These are phyloP conservation scores for Amazona guildingii DNA, from an alignment of 2,113 vertebrate genomes.

Conservation along the genomic window DNA sequence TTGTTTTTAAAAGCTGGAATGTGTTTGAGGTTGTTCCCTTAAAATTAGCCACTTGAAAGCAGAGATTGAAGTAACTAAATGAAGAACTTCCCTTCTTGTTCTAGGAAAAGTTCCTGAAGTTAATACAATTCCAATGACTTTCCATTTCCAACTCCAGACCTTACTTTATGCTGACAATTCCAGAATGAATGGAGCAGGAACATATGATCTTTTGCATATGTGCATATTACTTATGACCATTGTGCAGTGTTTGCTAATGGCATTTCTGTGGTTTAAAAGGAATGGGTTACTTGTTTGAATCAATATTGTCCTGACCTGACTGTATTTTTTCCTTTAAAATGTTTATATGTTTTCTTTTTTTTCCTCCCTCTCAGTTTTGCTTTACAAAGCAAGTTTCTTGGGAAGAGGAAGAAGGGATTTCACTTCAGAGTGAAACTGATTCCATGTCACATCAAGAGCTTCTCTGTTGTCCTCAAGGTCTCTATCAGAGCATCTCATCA, in stretches of 20 bases:
- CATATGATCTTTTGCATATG: not conserved
- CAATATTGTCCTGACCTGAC: not conserved
- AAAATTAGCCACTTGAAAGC: not conserved
- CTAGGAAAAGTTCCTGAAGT: not conserved
- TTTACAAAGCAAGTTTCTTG: not conserved
- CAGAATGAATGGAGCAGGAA: not conserved
- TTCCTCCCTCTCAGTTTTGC: not conserved
- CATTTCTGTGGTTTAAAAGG: not conserved
- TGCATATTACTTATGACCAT: not conserved
- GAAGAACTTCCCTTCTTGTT: not conserved
- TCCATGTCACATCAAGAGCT: fast-evolving
- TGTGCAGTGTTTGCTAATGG: not conserved
- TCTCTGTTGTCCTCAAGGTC: not conserved
- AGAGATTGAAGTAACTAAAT: not conserved
- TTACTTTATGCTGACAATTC: not conserved
- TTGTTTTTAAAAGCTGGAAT: not conserved
- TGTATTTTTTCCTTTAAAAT: not conserved
- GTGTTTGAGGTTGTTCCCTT: not conserved
- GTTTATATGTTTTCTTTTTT: not conserved
- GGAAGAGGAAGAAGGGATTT: not conserved
- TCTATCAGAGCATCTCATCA: not conserved
- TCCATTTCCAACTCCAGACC: not conserved
- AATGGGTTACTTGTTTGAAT: not conserved
- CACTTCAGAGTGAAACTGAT: not conserved
- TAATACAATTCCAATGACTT: not conserved